These are phyloP conservation scores for Ctenoplectra terminalis DNA, from an alignment of 1,140 invertebrate genomes.

Conservation along the genomic window DNA sequence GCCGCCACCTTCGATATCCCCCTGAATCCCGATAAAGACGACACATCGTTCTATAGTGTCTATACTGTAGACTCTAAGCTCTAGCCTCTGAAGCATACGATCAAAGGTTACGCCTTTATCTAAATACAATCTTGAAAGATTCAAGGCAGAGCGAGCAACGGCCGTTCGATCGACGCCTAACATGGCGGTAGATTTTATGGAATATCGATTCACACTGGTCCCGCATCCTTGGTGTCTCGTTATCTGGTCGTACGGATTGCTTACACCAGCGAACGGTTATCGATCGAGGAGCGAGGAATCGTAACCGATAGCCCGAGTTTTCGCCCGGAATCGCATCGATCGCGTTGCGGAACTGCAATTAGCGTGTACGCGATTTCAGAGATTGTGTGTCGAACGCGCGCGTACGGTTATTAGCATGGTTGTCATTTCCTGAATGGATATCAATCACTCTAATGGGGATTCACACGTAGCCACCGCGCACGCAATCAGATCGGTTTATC, in stretches of 20 bases:
- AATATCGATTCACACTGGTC: not conserved
- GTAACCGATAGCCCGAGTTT: constrained; percentile 1
- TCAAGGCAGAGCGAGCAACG: not conserved
- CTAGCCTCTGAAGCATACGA: not conserved
- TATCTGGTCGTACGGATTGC: not conserved
- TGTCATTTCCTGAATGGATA: constrained; percentile 4
- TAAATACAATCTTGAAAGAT: constrained; percentile 6
- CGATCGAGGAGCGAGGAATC: not conserved
- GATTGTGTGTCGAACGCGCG: not conserved
- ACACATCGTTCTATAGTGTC: not conserved
- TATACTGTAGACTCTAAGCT: no score
- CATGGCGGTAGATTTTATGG: not conserved
- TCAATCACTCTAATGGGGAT: constrained; percentile 1
- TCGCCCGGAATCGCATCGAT: not conserved
- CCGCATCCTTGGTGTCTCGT: not conserved
- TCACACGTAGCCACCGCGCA: not conserved
- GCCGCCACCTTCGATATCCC: not conserved
- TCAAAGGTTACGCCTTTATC: not conserved
- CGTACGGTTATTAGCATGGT: not conserved
- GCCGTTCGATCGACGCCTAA: not conserved
- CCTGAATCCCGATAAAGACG: not conserved
- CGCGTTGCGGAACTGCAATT: not conserved
- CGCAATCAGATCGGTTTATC: not conserved
- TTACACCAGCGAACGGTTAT: not conserved
- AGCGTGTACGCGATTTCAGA: not conserved